Evolutionary conservation across 2,113 vertebrate species (phyloP).

Genomic region (Protobothrops mucrosquamatus): DNA sequence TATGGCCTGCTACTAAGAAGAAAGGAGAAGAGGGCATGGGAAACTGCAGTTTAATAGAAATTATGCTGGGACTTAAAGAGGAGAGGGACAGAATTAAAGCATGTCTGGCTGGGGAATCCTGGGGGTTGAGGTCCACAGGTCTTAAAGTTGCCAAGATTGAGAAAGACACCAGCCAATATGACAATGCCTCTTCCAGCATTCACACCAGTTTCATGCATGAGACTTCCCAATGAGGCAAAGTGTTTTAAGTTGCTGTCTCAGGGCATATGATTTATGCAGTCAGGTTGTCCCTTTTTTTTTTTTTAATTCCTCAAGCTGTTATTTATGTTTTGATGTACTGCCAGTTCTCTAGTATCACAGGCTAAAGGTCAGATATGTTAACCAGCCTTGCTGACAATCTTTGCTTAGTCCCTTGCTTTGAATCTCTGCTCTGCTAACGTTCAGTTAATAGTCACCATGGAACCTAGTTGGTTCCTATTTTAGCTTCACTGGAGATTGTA

Average conservation of each 20-base stretch:
- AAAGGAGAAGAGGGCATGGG: background rate
- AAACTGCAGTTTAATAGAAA: background rate
- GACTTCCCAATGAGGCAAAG: background rate
- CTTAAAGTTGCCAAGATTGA: background rate
- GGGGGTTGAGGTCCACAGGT: background rate
- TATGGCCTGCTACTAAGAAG: background rate
- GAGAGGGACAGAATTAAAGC: background rate
- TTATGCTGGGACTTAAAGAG: background rate
- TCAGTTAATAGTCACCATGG: background rate
- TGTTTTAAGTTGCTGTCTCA: background rate
- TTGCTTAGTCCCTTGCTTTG: background rate
- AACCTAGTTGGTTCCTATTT: background rate
- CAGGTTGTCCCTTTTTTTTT: background rate
- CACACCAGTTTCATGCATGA: background rate
- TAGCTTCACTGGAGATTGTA: background rate
- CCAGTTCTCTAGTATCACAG: background rate
- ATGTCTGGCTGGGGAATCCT: background rate
- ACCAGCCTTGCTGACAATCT: background rate
- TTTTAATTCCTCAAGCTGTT: background rate
- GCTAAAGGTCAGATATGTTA: background rate
- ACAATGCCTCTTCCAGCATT: background rate
- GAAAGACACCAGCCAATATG: background rate
- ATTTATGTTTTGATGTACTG: background rate
- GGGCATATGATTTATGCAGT: background rate
- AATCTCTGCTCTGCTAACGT: background rate